Conservation (phyloP, 1,140 invertebrate genomes). For the Danaus plexippus region DNA sequence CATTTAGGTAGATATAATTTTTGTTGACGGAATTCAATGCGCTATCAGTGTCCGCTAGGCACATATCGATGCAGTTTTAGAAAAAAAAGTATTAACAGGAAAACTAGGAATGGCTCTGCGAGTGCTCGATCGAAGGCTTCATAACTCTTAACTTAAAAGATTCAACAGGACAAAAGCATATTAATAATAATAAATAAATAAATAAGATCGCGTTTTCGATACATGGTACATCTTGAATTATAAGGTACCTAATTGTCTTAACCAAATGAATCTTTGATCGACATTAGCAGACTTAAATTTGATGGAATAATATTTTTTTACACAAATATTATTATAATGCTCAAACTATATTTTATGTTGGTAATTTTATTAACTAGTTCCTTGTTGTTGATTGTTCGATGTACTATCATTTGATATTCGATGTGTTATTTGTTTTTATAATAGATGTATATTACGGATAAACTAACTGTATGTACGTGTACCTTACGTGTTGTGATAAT, state of each 20-base stretch:
- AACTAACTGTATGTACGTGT: slow-evolving; percentile 52
- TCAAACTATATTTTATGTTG: slow-evolving; percentile 69
- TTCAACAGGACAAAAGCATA: slow-evolving; percentile 1
- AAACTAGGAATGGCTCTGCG: slow-evolving; percentile 29
- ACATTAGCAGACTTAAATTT: slow-evolving; percentile 38
- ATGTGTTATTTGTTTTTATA: slow-evolving; percentile 43
- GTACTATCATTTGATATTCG: slow-evolving; percentile 48
- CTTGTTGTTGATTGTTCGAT: slow-evolving; percentile 61
- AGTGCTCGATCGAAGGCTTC: slow-evolving; percentile 15
- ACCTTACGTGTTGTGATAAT: slow-evolving; percentile 68
- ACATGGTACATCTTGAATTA: neutral
- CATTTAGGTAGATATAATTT: slow-evolving; percentile 36
- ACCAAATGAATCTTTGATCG: slow-evolving; percentile 8
- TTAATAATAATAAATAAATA: too few species aligned
- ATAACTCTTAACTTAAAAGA: neutral
- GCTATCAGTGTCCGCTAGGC: slow-evolving; percentile 52
- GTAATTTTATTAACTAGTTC: slow-evolving; percentile 64
- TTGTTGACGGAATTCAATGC: slow-evolving; percentile 37
- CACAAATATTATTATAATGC: slow-evolving; percentile 64
- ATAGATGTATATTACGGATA: slow-evolving; percentile 37
- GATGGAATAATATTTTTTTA: slow-evolving; percentile 63
- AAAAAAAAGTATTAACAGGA: slow-evolving; percentile 41
- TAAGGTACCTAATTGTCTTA: neutral
- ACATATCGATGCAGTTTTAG: slow-evolving; percentile 55
- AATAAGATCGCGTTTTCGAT: neutral